A percentile compares a stretch with the other conserved stretches of the same genome.
These are phyloP conservation scores for Morphnarchus princeps DNA, from an alignment of 2,113 vertebrate genomes.

Conservation along the genomic window DNA sequence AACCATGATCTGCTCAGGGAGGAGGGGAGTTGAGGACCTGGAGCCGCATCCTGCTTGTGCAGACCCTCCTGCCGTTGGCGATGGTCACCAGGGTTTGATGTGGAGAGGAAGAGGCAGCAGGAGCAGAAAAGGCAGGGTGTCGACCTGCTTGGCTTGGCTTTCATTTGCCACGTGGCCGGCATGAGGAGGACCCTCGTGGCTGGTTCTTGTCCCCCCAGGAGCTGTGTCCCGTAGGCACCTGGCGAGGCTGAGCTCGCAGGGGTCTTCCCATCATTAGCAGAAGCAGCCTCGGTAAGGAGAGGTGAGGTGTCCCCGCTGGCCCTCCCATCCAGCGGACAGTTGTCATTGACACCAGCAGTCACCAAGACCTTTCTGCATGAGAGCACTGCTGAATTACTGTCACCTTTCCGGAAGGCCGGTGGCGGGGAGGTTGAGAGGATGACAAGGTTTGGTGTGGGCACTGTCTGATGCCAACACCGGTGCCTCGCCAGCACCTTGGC, in stretches of 20 bases:
- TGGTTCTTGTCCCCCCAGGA: background rate
- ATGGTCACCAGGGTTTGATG: background rate
- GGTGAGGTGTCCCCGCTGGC: background rate
- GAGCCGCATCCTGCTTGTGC: background rate
- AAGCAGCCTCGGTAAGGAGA: background rate
- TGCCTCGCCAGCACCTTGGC: background rate
- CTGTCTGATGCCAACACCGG: fast-evolving
- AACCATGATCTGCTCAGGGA: fast-evolving
- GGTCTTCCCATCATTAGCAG: background rate
- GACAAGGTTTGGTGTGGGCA: background rate
- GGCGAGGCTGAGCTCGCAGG: background rate
- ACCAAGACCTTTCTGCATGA: background rate
- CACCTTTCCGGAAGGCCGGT: background rate
- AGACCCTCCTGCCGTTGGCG: background rate
- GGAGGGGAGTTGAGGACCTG: background rate
- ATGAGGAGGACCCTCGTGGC: fast-evolving
- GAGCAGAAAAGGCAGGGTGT: background rate
- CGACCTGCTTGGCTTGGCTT: background rate
- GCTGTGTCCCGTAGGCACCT: background rate
- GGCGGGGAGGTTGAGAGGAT: background rate
- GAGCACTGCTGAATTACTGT: background rate
- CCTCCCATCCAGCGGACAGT: background rate
- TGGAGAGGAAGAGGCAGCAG: background rate
- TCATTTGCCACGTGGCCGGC: fast-evolving
- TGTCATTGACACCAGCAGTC: background rate